Evolutionary conservation across 2,113 vertebrate species (phyloP), one percentile per base, ranked within the genome.

Genomic region (Corythornis madagascariensis): DNA sequence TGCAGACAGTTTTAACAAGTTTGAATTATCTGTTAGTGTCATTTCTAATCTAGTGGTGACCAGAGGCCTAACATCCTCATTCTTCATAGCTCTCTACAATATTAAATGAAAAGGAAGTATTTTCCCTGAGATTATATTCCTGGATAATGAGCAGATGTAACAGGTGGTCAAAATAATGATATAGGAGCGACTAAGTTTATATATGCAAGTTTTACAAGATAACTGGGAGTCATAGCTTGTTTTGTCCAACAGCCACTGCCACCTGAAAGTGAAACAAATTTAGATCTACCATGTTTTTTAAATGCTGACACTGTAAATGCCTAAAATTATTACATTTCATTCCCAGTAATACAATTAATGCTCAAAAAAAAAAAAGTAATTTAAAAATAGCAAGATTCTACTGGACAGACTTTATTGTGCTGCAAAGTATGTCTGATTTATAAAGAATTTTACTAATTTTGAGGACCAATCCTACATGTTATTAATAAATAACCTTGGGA

Each of bases 141-240:
- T 90, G 74, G 66, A 61, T 86, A 89, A 89, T 73, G 63, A 92
- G 55, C 63, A 94, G 40, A 84, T 86, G 45, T 95, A 88, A 52
- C 89, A 95, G 85, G 79, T 92, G 91, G 64, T 89, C 70, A 80
- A 92, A 92, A 57, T 76, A 92, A 94, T 71, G 4, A 57, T 45
- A 45, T 11, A 53, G 25, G 48, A 88, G 69, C 70, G 71, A 50
- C 19, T 83, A 80, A 52, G 52, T 77, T 94, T 81, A 64, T 78
- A 33, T 21, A 53, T 88, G 43, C 33, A 47, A 65, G 53, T 92
- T 94, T 94, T 89, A 83, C 84, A 89, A 89, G 85, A 82, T 87
- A 83, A 64, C 47, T 85, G 56, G 81, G 74, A 83, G 47, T 67
- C 69, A 22, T 22, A 80, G 52, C 20, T 73, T 71, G 57, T 56